Percentiles rank a stretch among this genome's conserved stretches.
phyloP scores from a whole-genome alignment of 2,888 invertebrate genomes.

The Ornithoptera alexandrae region DNA sequence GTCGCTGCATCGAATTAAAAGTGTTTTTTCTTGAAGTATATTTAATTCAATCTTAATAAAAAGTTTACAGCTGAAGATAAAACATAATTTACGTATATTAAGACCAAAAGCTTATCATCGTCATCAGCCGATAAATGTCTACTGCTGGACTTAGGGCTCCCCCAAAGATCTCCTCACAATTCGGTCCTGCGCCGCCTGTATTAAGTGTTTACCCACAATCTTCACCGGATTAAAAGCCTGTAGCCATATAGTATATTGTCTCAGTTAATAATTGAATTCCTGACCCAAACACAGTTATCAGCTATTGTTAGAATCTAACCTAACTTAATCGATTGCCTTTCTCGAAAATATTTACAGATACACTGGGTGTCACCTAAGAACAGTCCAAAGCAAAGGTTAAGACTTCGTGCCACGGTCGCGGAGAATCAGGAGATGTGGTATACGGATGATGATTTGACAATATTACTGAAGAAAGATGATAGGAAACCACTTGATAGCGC shows the following conservation, averaged over 20 bases:
- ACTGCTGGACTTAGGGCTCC: no score
- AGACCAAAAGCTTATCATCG: no score
- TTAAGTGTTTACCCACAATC: no score
- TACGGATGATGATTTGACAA: constrained; percentile 50
- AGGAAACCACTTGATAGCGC: constrained; percentile 56
- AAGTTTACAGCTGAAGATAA: no score
- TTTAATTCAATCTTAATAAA: no score
- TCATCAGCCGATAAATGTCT: no score
- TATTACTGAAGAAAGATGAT: constrained; percentile 54
- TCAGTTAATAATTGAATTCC: not conserved
- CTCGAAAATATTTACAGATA: constrained; percentile 43
- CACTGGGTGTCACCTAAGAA: constrained; percentile 71
- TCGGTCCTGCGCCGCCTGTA: no score
- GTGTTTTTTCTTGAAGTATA: no score
- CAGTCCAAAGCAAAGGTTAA: constrained; percentile 46
- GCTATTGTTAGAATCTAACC: not conserved
- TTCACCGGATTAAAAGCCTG: no score
- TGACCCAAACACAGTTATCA: not conserved
- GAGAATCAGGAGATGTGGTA: constrained; percentile 70
- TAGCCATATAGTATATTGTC: not conserved
- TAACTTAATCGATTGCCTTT: not conserved
- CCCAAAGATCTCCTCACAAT: no score
- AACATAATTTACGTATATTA: no score
- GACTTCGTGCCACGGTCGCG: constrained; percentile 68
- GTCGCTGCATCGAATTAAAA: no score